These are phyloP conservation scores for Macrosoma leucophasiata DNA, from an alignment of 2,888 invertebrate genomes.

Conservation along the genomic window DNA sequence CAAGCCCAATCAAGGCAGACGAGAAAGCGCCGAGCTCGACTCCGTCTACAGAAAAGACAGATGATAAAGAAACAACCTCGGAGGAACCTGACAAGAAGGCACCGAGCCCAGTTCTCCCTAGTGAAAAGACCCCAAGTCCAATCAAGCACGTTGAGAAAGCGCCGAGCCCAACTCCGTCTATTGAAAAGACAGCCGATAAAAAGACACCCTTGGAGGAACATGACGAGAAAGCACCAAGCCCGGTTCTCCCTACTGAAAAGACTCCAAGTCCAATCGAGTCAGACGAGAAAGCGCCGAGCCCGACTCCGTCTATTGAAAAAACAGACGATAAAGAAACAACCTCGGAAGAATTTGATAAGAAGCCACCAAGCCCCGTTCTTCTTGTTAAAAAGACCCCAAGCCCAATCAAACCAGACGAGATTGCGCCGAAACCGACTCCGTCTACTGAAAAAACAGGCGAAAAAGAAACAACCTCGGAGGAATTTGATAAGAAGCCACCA, in stretches of 20 bases:
- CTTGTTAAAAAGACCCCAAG: constrained; percentile 9
- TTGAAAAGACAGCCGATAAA: too few relatives aligned
- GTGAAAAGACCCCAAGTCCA: constrained; percentile 11
- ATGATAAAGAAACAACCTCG: neutral
- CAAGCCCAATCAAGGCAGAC: constrained; percentile 5
- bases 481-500: neutral
- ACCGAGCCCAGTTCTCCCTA: constrained; percentile 15
- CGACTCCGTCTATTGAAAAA: too few relatives aligned
- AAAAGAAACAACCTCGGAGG: neutral
- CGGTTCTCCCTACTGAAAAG: too few relatives aligned
- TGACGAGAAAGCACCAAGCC: too few relatives aligned
- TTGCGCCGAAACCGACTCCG: too few relatives aligned
- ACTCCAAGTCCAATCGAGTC: too few relatives aligned
- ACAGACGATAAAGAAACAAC: too few relatives aligned
- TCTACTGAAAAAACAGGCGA: neutral
- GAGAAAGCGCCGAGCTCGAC: constrained; percentile 12
- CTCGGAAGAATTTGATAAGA: too few relatives aligned
- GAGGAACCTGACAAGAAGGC: neutral
- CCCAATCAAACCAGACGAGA: neutral
- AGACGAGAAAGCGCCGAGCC: too few relatives aligned
- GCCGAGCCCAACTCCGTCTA: too few relatives aligned
- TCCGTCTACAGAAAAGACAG: constrained; percentile 4
- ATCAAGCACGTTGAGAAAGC: constrained; percentile 3
- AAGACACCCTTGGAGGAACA: too few relatives aligned
- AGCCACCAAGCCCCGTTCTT: neutral